Evolutionary conservation across 2,888 invertebrate genomes (phyloP).

Genomic region (Agonopterix alstromeriana): DNA sequence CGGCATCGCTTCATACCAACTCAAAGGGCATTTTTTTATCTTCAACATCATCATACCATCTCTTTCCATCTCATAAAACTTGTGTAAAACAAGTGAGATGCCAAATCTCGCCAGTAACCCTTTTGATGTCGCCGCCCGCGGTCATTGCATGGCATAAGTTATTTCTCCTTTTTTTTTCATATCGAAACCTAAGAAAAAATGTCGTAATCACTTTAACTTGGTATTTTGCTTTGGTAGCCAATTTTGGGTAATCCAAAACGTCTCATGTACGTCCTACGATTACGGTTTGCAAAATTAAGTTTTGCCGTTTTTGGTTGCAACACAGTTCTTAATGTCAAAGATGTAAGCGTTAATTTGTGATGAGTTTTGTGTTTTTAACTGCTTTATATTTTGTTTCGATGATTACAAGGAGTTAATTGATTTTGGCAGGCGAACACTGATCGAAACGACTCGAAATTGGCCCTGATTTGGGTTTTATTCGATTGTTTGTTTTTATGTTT

Average conservation of each 20-base stretch:
- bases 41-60: constrained; percentile 31
- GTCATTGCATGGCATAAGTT: constrained; percentile 60
- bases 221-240: constrained; percentile 54
- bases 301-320: neutral
- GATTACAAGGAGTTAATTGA: constrained; percentile 64
- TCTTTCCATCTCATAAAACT: constrained; percentile 16
- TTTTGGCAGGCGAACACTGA: constrained; percentile 56
- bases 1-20: constrained; percentile 14
- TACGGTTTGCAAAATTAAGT: constrained; percentile 26
- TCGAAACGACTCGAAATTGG: constrained; percentile 51
- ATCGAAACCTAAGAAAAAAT: constrained; percentile 63
- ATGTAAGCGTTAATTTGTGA: constrained; percentile 15
- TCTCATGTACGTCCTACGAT: constrained; percentile 51
- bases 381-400: constrained; percentile 18
- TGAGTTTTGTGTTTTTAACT: neutral
- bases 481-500: constrained; percentile 34
- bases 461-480: constrained; percentile 26
- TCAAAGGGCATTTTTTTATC: constrained; percentile 57
- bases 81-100: constrained; percentile 27
- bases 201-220: constrained; percentile 34
- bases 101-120: constrained; percentile 35
- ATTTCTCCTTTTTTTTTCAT: constrained; percentile 51
- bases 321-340: constrained; percentile 3
- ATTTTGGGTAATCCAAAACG: constrained; percentile 60
- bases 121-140: constrained; percentile 63